phyloP scores from a whole-genome alignment of 2,888 invertebrate species.

The Macrosoma leucophasiata region DNA sequence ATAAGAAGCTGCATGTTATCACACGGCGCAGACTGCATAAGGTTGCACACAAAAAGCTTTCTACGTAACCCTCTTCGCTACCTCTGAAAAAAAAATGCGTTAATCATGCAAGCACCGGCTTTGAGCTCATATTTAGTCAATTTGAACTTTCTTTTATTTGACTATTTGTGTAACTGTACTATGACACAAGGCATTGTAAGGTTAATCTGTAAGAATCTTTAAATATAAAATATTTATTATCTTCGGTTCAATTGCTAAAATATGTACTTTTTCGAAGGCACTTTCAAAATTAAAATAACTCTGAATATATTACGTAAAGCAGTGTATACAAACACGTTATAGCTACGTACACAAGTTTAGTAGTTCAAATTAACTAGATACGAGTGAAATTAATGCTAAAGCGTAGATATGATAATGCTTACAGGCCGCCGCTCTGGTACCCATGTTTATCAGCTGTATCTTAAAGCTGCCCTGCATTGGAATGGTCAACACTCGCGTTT shows the following conservation, averaged over 20 bases:
- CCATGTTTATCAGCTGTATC: slow-evolving; percentile 88
- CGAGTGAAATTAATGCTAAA: slow-evolving; percentile 30
- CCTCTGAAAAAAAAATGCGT: slow-evolving; percentile 71
- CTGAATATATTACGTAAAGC: too few species aligned
- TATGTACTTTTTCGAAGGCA: too few species aligned
- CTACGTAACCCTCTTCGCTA: slow-evolving; percentile 53
- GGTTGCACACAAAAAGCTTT: slow-evolving; percentile 63
- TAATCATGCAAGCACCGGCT: slow-evolving; percentile 60
- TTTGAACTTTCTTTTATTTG: slow-evolving; percentile 20
- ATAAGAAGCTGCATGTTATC: slow-evolving; percentile 56
- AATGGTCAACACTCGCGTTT: slow-evolving; percentile 45
- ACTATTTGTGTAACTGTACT: too few species aligned
- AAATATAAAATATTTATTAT: too few species aligned
- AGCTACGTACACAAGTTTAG: too few species aligned
- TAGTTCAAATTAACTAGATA: too few species aligned
- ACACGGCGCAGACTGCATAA: slow-evolving; percentile 53
- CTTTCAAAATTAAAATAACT: too few species aligned
- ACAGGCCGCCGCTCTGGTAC: slow-evolving; percentile 95
- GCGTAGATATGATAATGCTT: slow-evolving; percentile 59
- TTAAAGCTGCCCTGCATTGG: slow-evolving; percentile 81
- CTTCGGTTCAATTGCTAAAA: too few species aligned
- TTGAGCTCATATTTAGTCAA: slow-evolving; percentile 20
- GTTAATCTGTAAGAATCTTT: too few species aligned
- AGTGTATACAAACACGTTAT: too few species aligned
- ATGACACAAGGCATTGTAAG: too few species aligned